Evolutionary conservation across 30 jellyfish, hydroid and myxozoan species (phyloP), one percentile per base, ranked within the genome.

Genomic region (Chrysaora quinquecirrha): DNA sequence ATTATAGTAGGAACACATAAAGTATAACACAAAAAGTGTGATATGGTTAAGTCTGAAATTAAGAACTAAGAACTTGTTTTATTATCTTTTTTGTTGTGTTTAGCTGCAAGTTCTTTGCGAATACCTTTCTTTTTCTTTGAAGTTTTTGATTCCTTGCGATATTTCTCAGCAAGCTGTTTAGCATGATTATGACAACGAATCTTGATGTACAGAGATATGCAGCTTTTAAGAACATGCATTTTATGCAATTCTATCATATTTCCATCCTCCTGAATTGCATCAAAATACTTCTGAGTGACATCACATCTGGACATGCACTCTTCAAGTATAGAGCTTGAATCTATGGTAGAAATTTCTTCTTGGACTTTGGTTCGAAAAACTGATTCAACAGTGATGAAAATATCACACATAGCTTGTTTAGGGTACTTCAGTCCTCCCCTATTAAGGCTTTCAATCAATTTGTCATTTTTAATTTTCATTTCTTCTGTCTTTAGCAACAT

Each of bases 381-480:
- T 69, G 31, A 49, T 43, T 69, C 81, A 69, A 49, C 65, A 69
- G 28, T 47, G 35, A 0, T 22, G 35, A 69, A 69, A 3, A 69
- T 69, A 29, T 21, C 35, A 35, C 31, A 69, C 30, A 69, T 64
- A 22, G 81, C 6, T 11, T 3, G 19, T 69, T 69, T 69, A 10
- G 81, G 81, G 33, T 22, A 69, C 32, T 69, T 69, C 11, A 77
- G 32, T 61, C 89, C 89, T 47, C 69, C 89, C 64, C 80, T 77
- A 58, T 77, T 60, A 27, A 77, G 89, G 63, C 75, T 28, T n/a
- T 38, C 24, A 30, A 47, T 77, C 25, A 58, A 64, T 60, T 20
- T 77, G 25, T 61, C 80, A 34, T 34, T 56, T 33, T 16, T 9
- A 10, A 33, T 32, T 19, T 18, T 48, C 23, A 23, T 23, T 58